Conservation (phyloP, 1,140 invertebrate species). For the Drosophila pruinosa region DNA sequence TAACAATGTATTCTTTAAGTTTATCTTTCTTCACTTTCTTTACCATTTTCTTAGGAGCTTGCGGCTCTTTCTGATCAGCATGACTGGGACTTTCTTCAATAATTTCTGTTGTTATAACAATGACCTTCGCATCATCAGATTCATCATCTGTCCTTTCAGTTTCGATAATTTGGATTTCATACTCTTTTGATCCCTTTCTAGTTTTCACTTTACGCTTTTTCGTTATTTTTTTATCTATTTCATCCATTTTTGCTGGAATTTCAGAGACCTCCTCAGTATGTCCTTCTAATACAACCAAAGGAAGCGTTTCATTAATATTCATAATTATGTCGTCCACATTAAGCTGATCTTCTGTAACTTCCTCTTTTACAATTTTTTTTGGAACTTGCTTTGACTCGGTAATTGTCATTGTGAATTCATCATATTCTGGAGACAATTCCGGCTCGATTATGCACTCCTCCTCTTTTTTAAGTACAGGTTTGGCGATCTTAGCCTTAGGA, state of each 20-base stretch:
- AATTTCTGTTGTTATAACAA: constrained; percentile 75
- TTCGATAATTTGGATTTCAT: constrained; percentile 83
- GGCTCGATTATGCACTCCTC: not conserved
- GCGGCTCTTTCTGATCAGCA: constrained; percentile 34
- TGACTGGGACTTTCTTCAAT: constrained; percentile 37
- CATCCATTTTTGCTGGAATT: not conserved
- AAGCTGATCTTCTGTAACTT: not conserved
- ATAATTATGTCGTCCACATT: constrained; percentile 48
- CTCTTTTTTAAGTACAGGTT: constrained; percentile 8
- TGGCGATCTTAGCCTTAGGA: constrained; percentile 56
- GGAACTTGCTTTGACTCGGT: constrained; percentile 35
- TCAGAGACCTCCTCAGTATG: constrained; percentile 6
- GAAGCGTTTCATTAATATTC: constrained; percentile 43
- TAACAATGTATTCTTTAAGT: constrained; percentile 66
- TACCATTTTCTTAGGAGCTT: constrained; percentile 62
- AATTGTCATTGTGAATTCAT: constrained; percentile 50
- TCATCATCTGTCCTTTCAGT: constrained; percentile 42
- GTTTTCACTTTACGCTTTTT: constrained; percentile 83
- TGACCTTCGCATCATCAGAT: constrained; percentile 62
- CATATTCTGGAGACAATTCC: constrained; percentile 25
- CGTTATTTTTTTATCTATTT: constrained; percentile 23
- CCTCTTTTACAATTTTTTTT: not conserved
- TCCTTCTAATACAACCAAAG: constrained; percentile 45
- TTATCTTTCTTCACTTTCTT: constrained; percentile 72
- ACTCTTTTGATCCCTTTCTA: constrained; percentile 79